Evolutionary conservation across 2,113 vertebrate species (phyloP), one percentile per base, ranked within the genome.

Genomic region (Zonotrichia leucophrys): DNA sequence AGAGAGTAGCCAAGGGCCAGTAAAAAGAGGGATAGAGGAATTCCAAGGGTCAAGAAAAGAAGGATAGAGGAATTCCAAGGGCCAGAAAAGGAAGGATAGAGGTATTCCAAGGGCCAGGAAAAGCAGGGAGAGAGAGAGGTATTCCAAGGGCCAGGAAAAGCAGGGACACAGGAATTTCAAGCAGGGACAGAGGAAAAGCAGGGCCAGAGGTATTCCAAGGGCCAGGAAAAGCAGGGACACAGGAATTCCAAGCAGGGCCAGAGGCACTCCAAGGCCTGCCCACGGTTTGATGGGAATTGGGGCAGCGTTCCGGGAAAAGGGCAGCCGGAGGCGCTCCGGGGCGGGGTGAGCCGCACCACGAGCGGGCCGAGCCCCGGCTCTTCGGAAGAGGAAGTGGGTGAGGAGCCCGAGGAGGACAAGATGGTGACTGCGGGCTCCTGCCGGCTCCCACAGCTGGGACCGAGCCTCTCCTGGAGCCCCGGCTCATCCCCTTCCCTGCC

Each of bases 231-330:
- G 0, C 53, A 5, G 10, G 22, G 31, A 4, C 1, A 1, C 4
- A 3, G 56, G 2, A 6, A 58, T 23, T n/a, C 55, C 55, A 14
- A 20, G 0, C 62, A 5, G 11, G 22, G n/a, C 5, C 3, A 1
- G 6, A 4, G 46, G 1, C 3, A 1, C 22, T 33, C 21, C 75
- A 0, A 7, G 37, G 15, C 8, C 3, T 3, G 17, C 33, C 42
- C 1, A 1, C 0, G 37, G 25, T 33, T n/a, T 25, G 2, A 1
- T 0, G 15, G 69, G 81, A 35, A n/a, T 1, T 0, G 11, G 21
- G 23, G 0, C 7, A 27, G 44, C 22, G 35, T 17, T 4, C 8
- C 12, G 49, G n/a, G 44, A 33, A 25, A 69, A 78, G n/a, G 6
- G 25, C 5, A 12, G 2, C 23, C 8, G 1, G 1, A 2, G 31